A percentile compares a stretch with the other conserved stretches of the same genome.
Evolutionary conservation across 2,888 invertebrate species (phyloP).

Genomic region (Platerodrilus igneus): DNA sequence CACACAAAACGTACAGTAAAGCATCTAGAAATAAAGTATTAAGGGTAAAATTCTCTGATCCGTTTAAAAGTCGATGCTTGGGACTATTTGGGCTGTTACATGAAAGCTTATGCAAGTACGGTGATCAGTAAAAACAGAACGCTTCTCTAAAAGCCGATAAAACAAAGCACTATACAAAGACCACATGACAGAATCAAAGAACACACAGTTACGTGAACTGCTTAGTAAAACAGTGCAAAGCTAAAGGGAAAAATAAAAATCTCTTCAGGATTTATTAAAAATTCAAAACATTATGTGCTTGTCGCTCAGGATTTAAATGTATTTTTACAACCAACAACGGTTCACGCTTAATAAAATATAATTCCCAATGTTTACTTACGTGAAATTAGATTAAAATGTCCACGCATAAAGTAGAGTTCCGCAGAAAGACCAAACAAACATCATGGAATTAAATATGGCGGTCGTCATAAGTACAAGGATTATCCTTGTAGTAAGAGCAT

Average conservation of each 20-base stretch:
- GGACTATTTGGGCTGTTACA: conserved; percentile 18
- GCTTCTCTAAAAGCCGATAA: conserved; percentile 19
- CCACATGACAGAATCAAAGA: conserved; percentile 4
- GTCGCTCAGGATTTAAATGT: too few species aligned
- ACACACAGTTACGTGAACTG: conserved; percentile 1
- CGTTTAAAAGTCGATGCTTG: conserved; percentile 30
- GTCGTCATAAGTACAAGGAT: conserved; percentile 17
- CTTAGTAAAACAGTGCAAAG: conserved; percentile 4
- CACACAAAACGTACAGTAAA: too few species aligned
- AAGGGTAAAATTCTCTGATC: conserved; percentile 34
- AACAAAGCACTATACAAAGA: conserved; percentile 17
- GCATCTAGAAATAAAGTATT: conserved; percentile 38
- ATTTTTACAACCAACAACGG: too few species aligned
- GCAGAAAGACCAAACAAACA: background rate
- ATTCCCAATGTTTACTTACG: conserved; percentile 1
- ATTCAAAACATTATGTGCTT: too few species aligned
- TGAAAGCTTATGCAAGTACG: conserved; percentile 26
- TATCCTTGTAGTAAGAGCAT: conserved; percentile 19
- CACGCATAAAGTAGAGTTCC: background rate
- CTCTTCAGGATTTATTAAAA: conserved; percentile 10
- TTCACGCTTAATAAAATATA: conserved; percentile 5
- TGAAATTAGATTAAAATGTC: background rate
- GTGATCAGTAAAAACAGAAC: conserved; percentile 22
- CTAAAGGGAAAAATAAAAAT: conserved; percentile 10
- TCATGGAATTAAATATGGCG: conserved; percentile 20